Evolutionary conservation across 2,888 invertebrate genomes (phyloP), one percentile per base, ranked within the genome.

Genomic region (Drosophila prolongata): DNA sequence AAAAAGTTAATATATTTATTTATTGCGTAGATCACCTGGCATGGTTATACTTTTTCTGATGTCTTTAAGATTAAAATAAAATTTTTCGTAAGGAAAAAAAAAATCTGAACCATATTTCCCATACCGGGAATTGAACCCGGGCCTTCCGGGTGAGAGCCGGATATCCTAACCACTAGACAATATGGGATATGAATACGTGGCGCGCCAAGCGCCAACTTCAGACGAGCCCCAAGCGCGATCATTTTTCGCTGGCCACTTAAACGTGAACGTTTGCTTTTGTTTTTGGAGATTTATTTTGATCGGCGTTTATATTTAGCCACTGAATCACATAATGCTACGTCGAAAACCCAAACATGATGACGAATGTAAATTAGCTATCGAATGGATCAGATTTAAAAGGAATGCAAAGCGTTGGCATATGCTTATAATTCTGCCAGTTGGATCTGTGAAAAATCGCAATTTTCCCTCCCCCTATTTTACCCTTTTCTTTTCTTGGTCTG

Each of bases 101-200:
- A 47, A 43, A 43, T 37, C 14, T 27, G 1, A 42, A 24, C 47
- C 47, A 47, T 47, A 47, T 34, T 47, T 47, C 96, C 96, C 96
- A 96, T 96, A 96, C 96, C 96, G 96, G 96, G 95, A 95, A 96
- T 95, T 95, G 96, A 96, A 96, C 96, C 95, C 95, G 96, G 95
- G 96, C 95, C 92, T 92, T 90, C 92, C 90, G 91, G 92, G 91
- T 92, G 92, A 92, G 90, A 92, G 92, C 92, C 92, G 91, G 92
- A 90, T 91, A 92, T 92, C 92, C 92, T 92, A 92, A 90, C 92
- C 92, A 92, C 92, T 92, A 92, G 92, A 92, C 92, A 90, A 92
- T 92, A 92, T 91, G 91, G 92, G 91, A 92, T 34, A 49, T 82
- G 46, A 43, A 1, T 27, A 65, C 52, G 66, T 65, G 64, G 64